These are phyloP conservation scores for Rhopalosiphum nymphaeae DNA, from an alignment of 2,888 invertebrate species.

Conservation along the genomic window DNA sequence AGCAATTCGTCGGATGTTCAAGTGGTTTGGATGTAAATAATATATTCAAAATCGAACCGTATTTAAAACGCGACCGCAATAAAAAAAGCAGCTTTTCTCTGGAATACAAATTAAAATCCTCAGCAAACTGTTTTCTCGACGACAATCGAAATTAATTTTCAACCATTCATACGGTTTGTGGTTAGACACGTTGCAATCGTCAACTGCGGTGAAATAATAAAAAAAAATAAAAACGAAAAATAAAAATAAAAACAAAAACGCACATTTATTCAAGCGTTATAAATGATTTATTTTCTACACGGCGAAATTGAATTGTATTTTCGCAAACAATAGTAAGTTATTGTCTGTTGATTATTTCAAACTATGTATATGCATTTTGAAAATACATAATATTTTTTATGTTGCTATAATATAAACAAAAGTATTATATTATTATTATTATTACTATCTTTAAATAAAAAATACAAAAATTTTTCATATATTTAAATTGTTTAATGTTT, in stretches of 20 bases:
- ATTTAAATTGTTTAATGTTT: background rate
- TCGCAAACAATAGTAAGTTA: background rate
- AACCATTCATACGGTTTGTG: background rate
- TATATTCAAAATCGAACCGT: slow-evolving; percentile 5
- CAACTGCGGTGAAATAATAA: background rate
- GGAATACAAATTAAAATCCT: slow-evolving; percentile 25
- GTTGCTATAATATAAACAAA: background rate
- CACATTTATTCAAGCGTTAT: background rate
- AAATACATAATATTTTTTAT: background rate
- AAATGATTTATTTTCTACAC: background rate
- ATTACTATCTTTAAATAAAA: background rate
- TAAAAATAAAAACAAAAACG: background rate
- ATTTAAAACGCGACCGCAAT: slow-evolving; percentile 10
- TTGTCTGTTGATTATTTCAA: background rate
- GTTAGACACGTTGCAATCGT: slow-evolving; percentile 16
- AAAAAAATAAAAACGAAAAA: background rate
- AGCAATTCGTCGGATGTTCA: slow-evolving; percentile 7
- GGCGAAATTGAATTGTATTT: slow-evolving; percentile 9
- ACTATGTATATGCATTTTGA: background rate
- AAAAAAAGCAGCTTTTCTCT: background rate
- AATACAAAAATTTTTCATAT: background rate
- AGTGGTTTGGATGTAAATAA: background rate
- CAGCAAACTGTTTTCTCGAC: background rate
- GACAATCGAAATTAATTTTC: slow-evolving; percentile 40
- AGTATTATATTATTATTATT: background rate